Conservation (phyloP, 2,888 invertebrate species). For the Charanyca ferruginea region DNA sequence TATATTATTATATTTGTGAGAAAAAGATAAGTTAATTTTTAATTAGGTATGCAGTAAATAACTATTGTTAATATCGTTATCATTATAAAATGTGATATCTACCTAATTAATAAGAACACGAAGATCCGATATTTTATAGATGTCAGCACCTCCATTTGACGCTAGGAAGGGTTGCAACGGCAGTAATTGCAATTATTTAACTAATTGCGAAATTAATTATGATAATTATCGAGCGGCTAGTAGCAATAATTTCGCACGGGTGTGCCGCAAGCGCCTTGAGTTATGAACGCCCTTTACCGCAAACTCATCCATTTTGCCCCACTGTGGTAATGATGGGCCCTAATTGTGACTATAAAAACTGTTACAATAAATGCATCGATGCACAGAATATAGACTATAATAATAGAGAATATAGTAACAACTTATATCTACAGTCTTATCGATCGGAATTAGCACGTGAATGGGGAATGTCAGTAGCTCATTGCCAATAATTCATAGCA, state of each 20-base stretch:
- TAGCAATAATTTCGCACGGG: slow-evolving; percentile 61
- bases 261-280: slow-evolving; percentile 61
- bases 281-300: slow-evolving; percentile 65
- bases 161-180: slow-evolving; percentile 37
- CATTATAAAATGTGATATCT: slow-evolving; percentile 6
- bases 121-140: slow-evolving; percentile 31
- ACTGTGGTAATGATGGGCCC: slow-evolving; percentile 54
- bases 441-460: slow-evolving; percentile 42
- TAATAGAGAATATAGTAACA: slow-evolving; percentile 25
- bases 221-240: slow-evolving; percentile 59
- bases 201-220: slow-evolving; percentile 67
- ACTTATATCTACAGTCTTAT: slow-evolving; percentile 41
- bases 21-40: slow-evolving; percentile 1
- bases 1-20: slow-evolving; percentile 1
- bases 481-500: slow-evolving; percentile 26
- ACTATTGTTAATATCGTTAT: background rate
- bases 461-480: slow-evolving; percentile 39
- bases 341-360: slow-evolving; percentile 65
- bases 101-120: slow-evolving; percentile 39
- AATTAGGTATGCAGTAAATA: background rate
- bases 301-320: slow-evolving; percentile 61
- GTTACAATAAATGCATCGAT: slow-evolving; percentile 58
- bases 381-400: slow-evolving; percentile 40
- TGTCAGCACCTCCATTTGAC: slow-evolving; percentile 54
- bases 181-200: slow-evolving; percentile 58